phyloP scores from a whole-genome alignment of 2,888 invertebrate species.

The Mystacides longicornis region DNA sequence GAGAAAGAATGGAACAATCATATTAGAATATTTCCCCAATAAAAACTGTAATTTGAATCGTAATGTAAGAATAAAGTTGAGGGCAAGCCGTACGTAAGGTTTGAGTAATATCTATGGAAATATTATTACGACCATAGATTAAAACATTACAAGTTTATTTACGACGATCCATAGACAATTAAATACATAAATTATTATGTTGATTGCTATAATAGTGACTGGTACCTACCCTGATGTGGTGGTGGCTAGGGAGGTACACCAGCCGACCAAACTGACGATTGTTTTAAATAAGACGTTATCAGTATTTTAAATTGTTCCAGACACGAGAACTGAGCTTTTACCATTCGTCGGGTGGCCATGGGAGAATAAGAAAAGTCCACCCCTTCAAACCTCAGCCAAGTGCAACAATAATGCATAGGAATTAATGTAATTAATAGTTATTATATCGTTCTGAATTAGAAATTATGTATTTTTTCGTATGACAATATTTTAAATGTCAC shows the following conservation, averaged over 20 bases:
- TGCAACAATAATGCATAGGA: no score
- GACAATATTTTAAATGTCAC: no score
- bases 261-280: not conserved
- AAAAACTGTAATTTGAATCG: no score
- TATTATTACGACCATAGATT: not conserved
- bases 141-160: conserved; percentile 2
- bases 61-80: no score
- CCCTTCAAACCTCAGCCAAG: no score
- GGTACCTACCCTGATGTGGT: not conserved
- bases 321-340: not conserved
- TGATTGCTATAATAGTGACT: not conserved
- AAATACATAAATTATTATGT: conserved; percentile 2
- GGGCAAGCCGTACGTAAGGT: not conserved
- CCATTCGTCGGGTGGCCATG: no score
- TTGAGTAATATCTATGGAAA: not conserved
- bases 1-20: no score
- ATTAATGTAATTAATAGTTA: no score
- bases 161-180: conserved; percentile 2
- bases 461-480: no score
- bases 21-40: not conserved
- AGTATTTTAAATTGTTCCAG: not conserved
- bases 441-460: no score
- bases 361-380: no score
- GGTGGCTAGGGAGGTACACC: not conserved
- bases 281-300: not conserved